Conservation (phyloP, 2,888 invertebrate genomes). For the Lacanobia oleracea region DNA sequence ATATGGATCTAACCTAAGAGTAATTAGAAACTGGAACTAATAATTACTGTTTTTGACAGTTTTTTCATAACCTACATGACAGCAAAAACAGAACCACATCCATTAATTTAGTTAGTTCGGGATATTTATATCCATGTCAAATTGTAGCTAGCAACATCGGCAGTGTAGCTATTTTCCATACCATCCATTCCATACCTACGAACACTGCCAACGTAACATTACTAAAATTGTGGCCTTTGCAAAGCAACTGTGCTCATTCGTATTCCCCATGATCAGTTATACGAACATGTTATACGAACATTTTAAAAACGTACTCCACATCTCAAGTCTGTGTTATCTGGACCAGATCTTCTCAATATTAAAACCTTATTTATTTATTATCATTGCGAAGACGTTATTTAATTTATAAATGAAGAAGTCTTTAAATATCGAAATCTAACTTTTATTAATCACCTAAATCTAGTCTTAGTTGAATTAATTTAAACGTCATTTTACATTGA, state of each 20-base stretch:
- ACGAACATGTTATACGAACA: not conserved
- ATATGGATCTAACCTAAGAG: too few relatives aligned
- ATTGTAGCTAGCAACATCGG: not conserved
- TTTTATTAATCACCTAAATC: constrained; percentile 53
- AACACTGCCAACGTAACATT: not conserved
- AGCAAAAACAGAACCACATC: too few relatives aligned
- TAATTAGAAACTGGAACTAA: too few relatives aligned
- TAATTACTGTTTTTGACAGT: too few relatives aligned
- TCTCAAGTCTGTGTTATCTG: constrained; percentile 54
- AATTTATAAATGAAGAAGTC: constrained; percentile 56
- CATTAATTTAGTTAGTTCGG: not conserved
- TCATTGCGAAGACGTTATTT: constrained; percentile 58
- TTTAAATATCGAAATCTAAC: constrained; percentile 59
- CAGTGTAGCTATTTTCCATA: not conserved
- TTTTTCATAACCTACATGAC: too few relatives aligned
- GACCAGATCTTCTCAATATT: constrained; percentile 55
- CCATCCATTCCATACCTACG: not conserved
- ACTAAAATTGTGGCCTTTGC: not conserved
- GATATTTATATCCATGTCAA: not conserved
- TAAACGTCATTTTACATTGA: constrained; percentile 60
- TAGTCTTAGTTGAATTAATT: constrained; percentile 63
- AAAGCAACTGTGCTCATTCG: not conserved
- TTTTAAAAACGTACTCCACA: not conserved
- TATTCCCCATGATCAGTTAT: not conserved
- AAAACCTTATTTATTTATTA: constrained; percentile 61